Evolutionary conservation across 2,113 vertebrate species (phyloP).

Genomic region (Copsychus sechellarum): DNA sequence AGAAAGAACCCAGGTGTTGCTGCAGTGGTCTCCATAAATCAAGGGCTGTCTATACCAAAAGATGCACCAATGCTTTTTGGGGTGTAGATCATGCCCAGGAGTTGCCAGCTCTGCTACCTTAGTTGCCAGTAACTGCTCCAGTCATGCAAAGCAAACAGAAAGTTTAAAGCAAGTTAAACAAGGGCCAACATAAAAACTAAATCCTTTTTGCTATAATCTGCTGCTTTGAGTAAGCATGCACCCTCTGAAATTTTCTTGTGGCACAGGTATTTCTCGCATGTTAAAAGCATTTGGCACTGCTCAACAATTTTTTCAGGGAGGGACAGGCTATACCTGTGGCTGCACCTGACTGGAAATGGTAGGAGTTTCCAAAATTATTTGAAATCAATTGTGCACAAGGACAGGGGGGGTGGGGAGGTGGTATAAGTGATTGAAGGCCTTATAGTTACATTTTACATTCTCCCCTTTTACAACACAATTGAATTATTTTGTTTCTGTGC

Average conservation of each 20-base stretch:
- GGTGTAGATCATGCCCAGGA: background rate
- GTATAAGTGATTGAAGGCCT: background rate
- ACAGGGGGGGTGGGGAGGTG: background rate
- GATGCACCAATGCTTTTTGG: background rate
- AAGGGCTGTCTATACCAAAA: background rate
- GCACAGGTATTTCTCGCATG: background rate
- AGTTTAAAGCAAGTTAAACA: background rate
- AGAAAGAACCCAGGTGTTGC: background rate
- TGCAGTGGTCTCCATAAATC: background rate
- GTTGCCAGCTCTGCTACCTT: background rate
- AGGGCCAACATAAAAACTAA: background rate
- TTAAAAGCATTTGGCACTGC: background rate
- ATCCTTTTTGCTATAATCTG: background rate
- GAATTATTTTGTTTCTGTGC: background rate
- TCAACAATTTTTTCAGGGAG: background rate
- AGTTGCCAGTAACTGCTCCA: background rate
- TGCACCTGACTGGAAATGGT: background rate
- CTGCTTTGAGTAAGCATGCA: background rate
- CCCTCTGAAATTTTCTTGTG: background rate
- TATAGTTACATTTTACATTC: background rate
- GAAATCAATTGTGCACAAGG: background rate
- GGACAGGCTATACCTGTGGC: background rate
- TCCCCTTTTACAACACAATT: background rate
- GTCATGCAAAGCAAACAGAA: background rate
- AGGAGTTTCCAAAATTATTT: background rate